Conservation (phyloP, 2,113 vertebrate species). For the Ondatra zibethicus region DNA sequence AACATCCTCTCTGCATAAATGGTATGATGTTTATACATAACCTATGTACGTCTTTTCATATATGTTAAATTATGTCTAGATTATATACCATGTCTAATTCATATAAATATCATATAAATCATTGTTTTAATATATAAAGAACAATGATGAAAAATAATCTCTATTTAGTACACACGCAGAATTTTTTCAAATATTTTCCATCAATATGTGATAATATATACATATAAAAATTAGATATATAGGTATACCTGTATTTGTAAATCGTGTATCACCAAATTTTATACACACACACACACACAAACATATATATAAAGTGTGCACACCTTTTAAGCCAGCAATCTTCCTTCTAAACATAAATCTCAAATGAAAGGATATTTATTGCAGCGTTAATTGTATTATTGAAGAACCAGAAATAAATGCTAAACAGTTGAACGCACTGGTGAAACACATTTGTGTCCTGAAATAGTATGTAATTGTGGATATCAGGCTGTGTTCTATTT, state of each 20-base stretch:
- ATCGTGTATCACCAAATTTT: not conserved
- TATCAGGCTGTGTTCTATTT: not conserved
- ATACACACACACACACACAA: not conserved
- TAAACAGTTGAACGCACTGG: not conserved
- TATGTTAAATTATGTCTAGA: not conserved
- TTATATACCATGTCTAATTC: not conserved
- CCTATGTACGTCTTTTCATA: not conserved
- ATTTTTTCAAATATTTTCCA: not conserved
- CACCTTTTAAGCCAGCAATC: not conserved
- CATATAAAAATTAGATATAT: not conserved
- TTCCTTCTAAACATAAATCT: not conserved
- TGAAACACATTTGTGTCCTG: not conserved
- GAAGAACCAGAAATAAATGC: slow-evolving; percentile 30
- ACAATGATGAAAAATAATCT: not conserved
- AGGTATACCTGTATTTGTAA: not conserved
- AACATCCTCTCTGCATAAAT: not conserved
- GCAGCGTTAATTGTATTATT: not conserved
- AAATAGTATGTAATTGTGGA: not conserved
- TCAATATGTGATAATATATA: not conserved
- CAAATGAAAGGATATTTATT: not conserved
- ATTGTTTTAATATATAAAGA: not conserved
- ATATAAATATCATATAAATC: not conserved
- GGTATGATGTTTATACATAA: not conserved
- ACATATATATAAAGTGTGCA: not conserved
- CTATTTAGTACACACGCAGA: not conserved